These are phyloP conservation scores for Falco novaeseelandiae DNA, from an alignment of 2,797 vertebrate genomes.

Conservation along the genomic window DNA sequence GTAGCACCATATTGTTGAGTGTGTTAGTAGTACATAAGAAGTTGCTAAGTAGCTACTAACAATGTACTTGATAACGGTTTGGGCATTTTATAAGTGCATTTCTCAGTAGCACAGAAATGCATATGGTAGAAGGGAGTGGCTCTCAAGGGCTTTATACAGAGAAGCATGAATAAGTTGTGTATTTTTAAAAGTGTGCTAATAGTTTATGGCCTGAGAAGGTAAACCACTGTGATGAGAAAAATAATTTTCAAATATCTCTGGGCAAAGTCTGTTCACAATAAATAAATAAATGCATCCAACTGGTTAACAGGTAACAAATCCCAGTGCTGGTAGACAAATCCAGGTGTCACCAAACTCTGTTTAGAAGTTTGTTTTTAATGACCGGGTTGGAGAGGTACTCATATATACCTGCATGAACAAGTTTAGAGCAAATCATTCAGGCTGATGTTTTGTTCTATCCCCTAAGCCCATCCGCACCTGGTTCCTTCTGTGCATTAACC, in stretches of 20 bases:
- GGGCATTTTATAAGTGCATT: not conserved
- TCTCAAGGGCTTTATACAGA: not conserved
- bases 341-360: not conserved
- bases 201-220: not conserved
- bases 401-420: not conserved
- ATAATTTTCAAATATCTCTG: not conserved
- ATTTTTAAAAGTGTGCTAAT: not conserved
- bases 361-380: not conserved
- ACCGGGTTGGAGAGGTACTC: rapidly evolving
- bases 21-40: not conserved
- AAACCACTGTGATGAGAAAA: not conserved
- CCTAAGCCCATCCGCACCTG: rapidly evolving
- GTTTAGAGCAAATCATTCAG: not conserved
- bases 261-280: not conserved
- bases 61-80: rapidly evolving
- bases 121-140: not conserved
- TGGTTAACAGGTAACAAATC: not conserved
- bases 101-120: not conserved
- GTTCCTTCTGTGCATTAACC: not conserved
- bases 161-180: not conserved
- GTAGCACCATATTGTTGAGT: not conserved
- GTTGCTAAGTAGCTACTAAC: not conserved
- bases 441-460: not conserved
- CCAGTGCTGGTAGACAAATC: not conserved
- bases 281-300: not conserved